A percentile compares a stretch with the other conserved stretches of the same genome.
Conservation (phyloP, 2,888 invertebrate genomes). For the Volucella zonaria region DNA sequence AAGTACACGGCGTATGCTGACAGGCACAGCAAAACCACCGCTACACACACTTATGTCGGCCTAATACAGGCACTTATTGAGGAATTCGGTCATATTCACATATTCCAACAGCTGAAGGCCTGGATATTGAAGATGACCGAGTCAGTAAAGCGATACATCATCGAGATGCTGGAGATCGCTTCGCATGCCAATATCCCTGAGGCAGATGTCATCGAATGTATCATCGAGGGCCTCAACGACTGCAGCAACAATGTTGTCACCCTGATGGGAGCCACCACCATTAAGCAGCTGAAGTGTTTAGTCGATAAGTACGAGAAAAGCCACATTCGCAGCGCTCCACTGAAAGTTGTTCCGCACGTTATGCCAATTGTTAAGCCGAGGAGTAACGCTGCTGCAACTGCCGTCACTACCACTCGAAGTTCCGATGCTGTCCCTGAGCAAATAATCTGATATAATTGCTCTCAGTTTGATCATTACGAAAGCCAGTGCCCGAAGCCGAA, state of each 20-base stretch:
- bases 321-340: neutral
- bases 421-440: neutral
- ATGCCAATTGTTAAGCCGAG: neutral
- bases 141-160: conserved; percentile 35
- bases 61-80: no score
- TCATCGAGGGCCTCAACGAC: neutral
- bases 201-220: conserved; percentile 24
- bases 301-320: neutral
- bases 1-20: no score
- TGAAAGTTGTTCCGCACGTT: neutral
- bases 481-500: neutral
- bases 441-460: neutral
- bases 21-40: no score
- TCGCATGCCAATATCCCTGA: conserved; percentile 24
- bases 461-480: neutral
- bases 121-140: conserved; percentile 22
- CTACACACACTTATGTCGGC: no score
- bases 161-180: conserved; percentile 53
- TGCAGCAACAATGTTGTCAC: neutral
- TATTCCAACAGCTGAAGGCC: conserved; percentile 16
- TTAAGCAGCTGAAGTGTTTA: neutral
- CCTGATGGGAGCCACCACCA: no score
- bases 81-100: conserved; percentile 30
- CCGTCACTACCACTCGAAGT: neutral
- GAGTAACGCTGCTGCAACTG: neutral